Base-by-base conservation (phyloP, 2,888 invertebrate genomes). In the Drosophila siamana region DNA sequence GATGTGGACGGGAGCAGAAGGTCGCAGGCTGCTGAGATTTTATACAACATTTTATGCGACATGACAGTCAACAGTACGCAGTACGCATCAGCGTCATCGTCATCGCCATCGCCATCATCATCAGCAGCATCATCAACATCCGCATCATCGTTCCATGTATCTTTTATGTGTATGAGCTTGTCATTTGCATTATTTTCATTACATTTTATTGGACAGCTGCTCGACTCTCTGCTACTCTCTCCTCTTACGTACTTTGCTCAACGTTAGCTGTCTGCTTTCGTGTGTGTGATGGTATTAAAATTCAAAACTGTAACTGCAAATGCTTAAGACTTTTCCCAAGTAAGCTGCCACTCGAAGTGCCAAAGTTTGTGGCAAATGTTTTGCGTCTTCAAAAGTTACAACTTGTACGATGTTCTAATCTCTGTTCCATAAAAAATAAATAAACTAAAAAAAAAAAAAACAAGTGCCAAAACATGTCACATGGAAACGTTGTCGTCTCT, bases 381-480 rank as follows among this genome's bases (percentile, higher is more conserved):
- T 72, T 78, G 73, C 78, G 56, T 61, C 79, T 73, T 82, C 64
- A 70, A 85, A 80, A 83, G 74, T 83, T 87, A 86, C 85, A 83
- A 78, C 79, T 86, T 86, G 71, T 71, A 81, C 83, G 86, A 82
- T 69, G 74, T 85, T 87, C 80, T 83, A 83, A 83, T 83, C 83
- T 87, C 67, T 82, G 80, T 78, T 71, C 44, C 52, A 72, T 46
- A 76, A 76, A 76, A 54, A 54, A 56, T 66, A 52, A 60, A 61
- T 44, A 75, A 74, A 66, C 66, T 61, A 74, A 19, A n/a, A 33
- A 33, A 30, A 33, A 36, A 56, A 50, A 54, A 69, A 71, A 67
- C 70, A 81, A 74, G 74, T 80, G 84, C 80, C 88, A 85, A 86
- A 86, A 88, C 86, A 85, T 85, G 86, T 88, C 81, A 83, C 86